phyloP scores from a whole-genome alignment of 2,888 invertebrate species.

The Rhorus exstirpatorius region DNA sequence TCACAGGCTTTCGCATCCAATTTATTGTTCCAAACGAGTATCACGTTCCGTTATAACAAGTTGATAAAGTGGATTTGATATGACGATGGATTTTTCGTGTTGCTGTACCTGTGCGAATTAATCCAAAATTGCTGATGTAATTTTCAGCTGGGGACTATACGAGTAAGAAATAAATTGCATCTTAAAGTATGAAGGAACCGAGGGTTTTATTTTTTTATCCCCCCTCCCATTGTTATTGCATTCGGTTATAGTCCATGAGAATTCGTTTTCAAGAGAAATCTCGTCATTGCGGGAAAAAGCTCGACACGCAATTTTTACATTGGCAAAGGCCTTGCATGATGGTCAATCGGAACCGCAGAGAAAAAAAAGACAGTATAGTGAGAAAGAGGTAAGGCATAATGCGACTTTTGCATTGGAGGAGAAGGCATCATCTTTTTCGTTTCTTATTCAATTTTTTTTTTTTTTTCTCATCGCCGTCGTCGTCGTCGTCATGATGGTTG shows the following conservation, averaged over 20 bases:
- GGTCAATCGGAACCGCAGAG: slow-evolving; percentile 43
- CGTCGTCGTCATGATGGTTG: slow-evolving; percentile 46
- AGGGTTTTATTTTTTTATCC: slow-evolving; percentile 4
- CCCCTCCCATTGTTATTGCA: neutral
- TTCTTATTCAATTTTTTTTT: slow-evolving; percentile 51
- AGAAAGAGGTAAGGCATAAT: slow-evolving; percentile 45
- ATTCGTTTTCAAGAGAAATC: slow-evolving; percentile 36
- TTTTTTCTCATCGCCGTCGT: slow-evolving; percentile 33
- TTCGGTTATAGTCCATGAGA: slow-evolving; percentile 18
- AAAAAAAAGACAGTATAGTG: slow-evolving; percentile 32
- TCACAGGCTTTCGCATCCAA: slow-evolving; percentile 48
- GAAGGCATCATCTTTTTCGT: slow-evolving; percentile 60
- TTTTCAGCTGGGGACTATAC: neutral
- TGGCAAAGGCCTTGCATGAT: slow-evolving; percentile 48
- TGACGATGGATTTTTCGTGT: slow-evolving; percentile 23
- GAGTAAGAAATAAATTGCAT: too few species aligned
- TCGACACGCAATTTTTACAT: slow-evolving; percentile 55
- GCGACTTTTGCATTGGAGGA: slow-evolving; percentile 48
- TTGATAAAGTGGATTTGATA: slow-evolving; percentile 37
- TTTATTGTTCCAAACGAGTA: slow-evolving; percentile 47
- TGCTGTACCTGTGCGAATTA: too few species aligned
- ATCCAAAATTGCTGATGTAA: neutral
- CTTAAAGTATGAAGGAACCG: neutral
- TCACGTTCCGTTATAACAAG: slow-evolving; percentile 57
- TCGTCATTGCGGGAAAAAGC: slow-evolving; percentile 26